Percentiles rank a stretch among this genome's conserved stretches.
Conservation (phyloP, 92 coral and sea anemone species). For the Diadumene lineata region DNA sequence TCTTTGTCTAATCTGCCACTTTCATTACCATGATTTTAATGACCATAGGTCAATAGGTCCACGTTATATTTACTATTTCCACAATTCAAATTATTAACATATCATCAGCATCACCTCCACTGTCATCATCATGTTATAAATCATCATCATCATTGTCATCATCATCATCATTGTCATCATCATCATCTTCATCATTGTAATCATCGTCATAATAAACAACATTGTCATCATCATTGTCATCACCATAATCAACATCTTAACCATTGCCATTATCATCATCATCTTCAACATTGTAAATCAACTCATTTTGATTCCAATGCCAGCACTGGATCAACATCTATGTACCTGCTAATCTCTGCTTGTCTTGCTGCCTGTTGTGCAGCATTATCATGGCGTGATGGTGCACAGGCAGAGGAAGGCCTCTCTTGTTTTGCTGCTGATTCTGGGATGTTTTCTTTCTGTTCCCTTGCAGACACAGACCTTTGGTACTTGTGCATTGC, state of each 20-base stretch:
- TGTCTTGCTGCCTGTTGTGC: constrained; percentile 97
- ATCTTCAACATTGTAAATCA: background rate
- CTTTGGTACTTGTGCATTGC: constrained; percentile 83
- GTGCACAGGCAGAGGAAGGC: constrained; percentile 72
- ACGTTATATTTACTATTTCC: no score
- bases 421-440: constrained; percentile 48
- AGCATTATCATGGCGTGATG: constrained; percentile 58
- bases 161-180: background rate
- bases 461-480: constrained; percentile 61
- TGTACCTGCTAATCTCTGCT: constrained; percentile 80
- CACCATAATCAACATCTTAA: background rate
- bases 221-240: background rate
- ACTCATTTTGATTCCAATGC: no score
- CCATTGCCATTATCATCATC: background rate
- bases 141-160: background rate
- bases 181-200: background rate
- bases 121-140: background rate
- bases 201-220: background rate
- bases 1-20: no score
- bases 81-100: no score
- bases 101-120: background rate
- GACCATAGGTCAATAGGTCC: no score
- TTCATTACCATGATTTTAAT: no score
- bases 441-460: constrained; percentile 36
- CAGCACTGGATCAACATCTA: background rate